Percentiles rank a stretch among this genome's conserved stretches.
phyloP scores from a whole-genome alignment of 1,140 invertebrate species.

The Cotesia vestalis region DNA sequence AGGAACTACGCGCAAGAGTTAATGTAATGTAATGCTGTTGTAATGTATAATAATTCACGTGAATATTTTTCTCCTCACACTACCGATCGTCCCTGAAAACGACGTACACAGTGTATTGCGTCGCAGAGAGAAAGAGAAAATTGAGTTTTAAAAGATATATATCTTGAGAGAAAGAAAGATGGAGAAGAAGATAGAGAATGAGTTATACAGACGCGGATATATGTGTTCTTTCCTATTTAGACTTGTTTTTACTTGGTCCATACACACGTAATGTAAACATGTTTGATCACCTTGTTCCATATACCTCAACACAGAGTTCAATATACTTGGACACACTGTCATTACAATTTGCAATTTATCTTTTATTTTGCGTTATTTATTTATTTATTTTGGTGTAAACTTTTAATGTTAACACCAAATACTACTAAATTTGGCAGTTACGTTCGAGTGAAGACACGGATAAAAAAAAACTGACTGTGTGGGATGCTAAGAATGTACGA shows the following conservation, averaged over 20 bases:
- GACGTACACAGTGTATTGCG: constrained; percentile 33
- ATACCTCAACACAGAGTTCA: constrained; percentile 8
- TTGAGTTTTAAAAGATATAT: neutral
- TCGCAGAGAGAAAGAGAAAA: constrained; percentile 30
- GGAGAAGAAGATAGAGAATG: constrained; percentile 8
- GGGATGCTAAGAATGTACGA: constrained; percentile 6
- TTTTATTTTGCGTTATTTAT: too few species aligned
- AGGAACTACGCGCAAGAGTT: constrained; percentile 24
- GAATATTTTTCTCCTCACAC: constrained; percentile 16
- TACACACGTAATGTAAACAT: constrained; percentile 18
- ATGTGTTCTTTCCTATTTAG: constrained; percentile 23
- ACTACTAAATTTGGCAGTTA: too few species aligned
- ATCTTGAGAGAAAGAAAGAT: constrained; percentile 15
- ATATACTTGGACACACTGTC: neutral
- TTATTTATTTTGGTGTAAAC: neutral
- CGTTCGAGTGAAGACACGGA: neutral
- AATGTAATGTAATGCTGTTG: too few species aligned
- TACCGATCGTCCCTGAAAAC: constrained; percentile 39
- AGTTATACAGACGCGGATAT: constrained; percentile 14
- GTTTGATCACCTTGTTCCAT: constrained; percentile 7
- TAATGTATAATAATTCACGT: constrained; percentile 10
- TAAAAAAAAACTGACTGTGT: neutral
- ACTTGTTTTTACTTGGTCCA: constrained; percentile 2
- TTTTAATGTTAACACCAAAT: too few species aligned
- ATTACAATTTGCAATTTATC: neutral